phyloP scores from a whole-genome alignment of 2,888 invertebrate genomes.

The Terebella lapidaria region DNA sequence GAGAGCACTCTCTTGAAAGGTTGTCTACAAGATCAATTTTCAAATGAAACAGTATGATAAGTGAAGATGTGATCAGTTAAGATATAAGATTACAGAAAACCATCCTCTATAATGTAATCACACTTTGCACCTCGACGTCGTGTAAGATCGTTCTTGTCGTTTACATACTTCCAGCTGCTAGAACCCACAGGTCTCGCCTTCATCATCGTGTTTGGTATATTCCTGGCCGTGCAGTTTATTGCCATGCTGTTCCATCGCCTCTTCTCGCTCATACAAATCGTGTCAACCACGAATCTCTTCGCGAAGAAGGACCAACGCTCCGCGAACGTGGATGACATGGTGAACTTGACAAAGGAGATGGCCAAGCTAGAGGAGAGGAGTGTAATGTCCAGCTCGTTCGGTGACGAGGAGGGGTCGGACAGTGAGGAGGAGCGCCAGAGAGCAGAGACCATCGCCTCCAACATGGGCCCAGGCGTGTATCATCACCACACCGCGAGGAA shows the following conservation, averaged over 20 bases:
- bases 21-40: too few species aligned
- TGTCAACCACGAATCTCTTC: slow-evolving; percentile 32
- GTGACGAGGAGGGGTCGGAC: too few species aligned
- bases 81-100: too few species aligned
- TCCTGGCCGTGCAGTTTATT: slow-evolving; percentile 40
- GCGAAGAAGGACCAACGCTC: background rate
- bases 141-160: too few species aligned
- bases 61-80: too few species aligned
- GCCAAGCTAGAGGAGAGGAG: background rate
- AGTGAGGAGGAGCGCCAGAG: too few species aligned
- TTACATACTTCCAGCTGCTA: slow-evolving; percentile 82
- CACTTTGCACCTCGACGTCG: too few species aligned
- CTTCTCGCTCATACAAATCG: slow-evolving; percentile 44
- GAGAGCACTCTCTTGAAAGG: too few species aligned
- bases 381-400: background rate
- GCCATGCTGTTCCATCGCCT: slow-evolving; percentile 47
- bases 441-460: too few species aligned
- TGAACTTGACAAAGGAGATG: background rate
- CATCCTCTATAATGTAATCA: too few species aligned
- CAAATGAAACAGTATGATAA: too few species aligned
- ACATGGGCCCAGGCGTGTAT: background rate
- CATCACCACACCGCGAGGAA: background rate
- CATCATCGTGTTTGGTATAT: slow-evolving; percentile 34
- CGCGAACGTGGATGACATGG: background rate
- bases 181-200: slow-evolving; percentile 56